Base-by-base conservation (phyloP, 2,113 vertebrate genomes). In the Anguilla rostrata region DNA sequence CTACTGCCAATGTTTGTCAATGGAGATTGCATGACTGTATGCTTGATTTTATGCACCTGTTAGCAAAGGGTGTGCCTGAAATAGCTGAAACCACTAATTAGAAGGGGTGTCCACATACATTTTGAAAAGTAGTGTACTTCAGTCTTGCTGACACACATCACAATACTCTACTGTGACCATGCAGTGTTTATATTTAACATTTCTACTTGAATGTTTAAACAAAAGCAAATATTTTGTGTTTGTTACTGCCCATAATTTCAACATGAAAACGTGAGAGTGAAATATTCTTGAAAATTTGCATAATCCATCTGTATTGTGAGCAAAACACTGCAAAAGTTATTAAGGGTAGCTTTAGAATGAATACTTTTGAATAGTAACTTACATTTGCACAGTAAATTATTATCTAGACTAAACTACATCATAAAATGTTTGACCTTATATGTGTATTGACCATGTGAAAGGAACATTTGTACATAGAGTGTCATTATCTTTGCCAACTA, bases 341-440 rank as follows among this genome's bases (percentile, higher is more conserved):
- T 81, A 43, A 29, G 22, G 63, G 63, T 85, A 88, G 60, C 87
- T 86, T 88, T 84, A 85, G 39, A 86, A 82, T 39, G 78, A 84
- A 40, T 49, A 12, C 46, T 78, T 63, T 75, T 86, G 63, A 88
- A 57, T 41, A 41, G 41, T 84, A 81, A 80, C 71, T 18, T 85
- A 53, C 22, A 53, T 71, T 71, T 71, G 63, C n/a, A 80, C 91
- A 89, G 93, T 89, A 86, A 90, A 90, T 88, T 88, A 81, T 82
- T 71, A 89, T 93, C 88, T 88, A 87, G 91, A 93, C 84, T 0
- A 85, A 91, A 92, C 85, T 0, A 84, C 86, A 92, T 88, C 87
- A 87, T 87, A 78, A 49, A 80, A 78, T 75, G 57, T 49, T 34
- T 81, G 3, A 87, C 34, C 56, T 83, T 71, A 18, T 43, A 83